Evolutionary conservation across 2,797 vertebrate species (phyloP), one percentile per base, ranked within the genome.

Genomic region (Sphaeramia orbicularis): DNA sequence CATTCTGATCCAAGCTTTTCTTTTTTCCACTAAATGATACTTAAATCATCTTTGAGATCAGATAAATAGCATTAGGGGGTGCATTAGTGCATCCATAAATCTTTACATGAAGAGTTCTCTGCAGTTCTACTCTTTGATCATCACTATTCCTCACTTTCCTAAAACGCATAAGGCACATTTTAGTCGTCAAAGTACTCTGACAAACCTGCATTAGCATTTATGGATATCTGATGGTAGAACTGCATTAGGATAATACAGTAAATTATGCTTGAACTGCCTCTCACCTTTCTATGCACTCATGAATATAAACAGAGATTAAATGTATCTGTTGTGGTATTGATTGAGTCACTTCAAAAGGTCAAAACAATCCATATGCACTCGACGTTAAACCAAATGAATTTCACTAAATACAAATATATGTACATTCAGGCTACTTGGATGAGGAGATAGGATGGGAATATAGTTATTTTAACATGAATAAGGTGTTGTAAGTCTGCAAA

Each of bases 261-360:
- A 59, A 36, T 49, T 19, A 58, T 19, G 42, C 65, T 55, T 30
- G 19, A 8, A 15, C 30, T 19, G 13, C 6, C 42, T 38, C 60
- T 52, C 27, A 2, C 10, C 42, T 65, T 47, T 40, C 1, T 47
- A 38, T 14, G 24, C 14, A 11, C 42, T 67, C 47, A 72, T 80
- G 81, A 74, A 85, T 76, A 61, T 63, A 18, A 69, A 59, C 42
- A 4, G 3, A 32, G 60, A 58, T 49, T 44, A 55, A 74, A 8
- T 68, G 18, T 66, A 53, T 80, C 56, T 49, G 43, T 64, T 69
- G 48, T 30, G 37, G 36, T 76, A 83, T 84, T 74, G 80, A 85
- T 44, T 60, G 63, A 63, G 54, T 53, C 64, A 24, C 70, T 65
- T 69, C 8, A 44, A 61, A 87, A 83, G 82, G 82, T 86, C 76